A percentile compares a stretch with the other conserved stretches of the same genome.
Evolutionary conservation across 2,888 invertebrate species (phyloP).

Genomic region (Agrotis ipsilon): DNA sequence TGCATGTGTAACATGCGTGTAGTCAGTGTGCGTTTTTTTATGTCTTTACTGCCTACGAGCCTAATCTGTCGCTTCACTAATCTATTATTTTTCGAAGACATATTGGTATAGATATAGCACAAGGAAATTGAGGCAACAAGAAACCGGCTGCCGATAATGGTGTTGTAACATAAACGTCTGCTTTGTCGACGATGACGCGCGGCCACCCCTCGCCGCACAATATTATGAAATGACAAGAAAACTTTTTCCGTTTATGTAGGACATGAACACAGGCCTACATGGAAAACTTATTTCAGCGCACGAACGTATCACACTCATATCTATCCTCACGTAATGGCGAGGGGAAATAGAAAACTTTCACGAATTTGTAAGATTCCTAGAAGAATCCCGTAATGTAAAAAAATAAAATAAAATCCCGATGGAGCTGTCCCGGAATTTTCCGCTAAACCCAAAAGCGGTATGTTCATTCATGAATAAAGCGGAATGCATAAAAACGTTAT

Average conservation of each 20-base stretch:
- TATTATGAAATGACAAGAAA: slow-evolving; percentile 59
- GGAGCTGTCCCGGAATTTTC: slow-evolving; percentile 13
- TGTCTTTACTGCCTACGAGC: too few relatives aligned
- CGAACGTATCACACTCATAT: slow-evolving; percentile 26
- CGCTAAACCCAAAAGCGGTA: slow-evolving; percentile 5
- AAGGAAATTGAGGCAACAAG: slow-evolving; percentile 59
- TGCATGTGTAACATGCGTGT: too few relatives aligned
- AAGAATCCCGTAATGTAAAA: slow-evolving; percentile 30
- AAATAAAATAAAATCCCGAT: slow-evolving; percentile 32
- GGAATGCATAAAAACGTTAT: slow-evolving; percentile 54
- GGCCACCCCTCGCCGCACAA: slow-evolving; percentile 47
- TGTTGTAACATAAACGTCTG: slow-evolving; percentile 65
- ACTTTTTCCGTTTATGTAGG: slow-evolving; percentile 61
- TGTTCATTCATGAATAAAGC: slow-evolving; percentile 40
- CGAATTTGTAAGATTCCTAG: slow-evolving; percentile 32
- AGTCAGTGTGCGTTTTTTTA: too few relatives aligned
- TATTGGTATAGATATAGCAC: slow-evolving; percentile 12
- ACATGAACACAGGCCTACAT: slow-evolving; percentile 45
- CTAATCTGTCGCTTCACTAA: background rate
- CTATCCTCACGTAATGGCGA: slow-evolving; percentile 19
- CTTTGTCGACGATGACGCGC: slow-evolving; percentile 57
- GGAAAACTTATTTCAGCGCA: slow-evolving; percentile 47
- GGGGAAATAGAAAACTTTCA: slow-evolving; percentile 34
- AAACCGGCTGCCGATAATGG: slow-evolving; percentile 72
- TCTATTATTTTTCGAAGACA: slow-evolving; percentile 14